Percentiles rank a stretch among this genome's conserved stretches.
Conservation (phyloP, 1,140 invertebrate genomes). For the Tetramorium simillimum region DNA sequence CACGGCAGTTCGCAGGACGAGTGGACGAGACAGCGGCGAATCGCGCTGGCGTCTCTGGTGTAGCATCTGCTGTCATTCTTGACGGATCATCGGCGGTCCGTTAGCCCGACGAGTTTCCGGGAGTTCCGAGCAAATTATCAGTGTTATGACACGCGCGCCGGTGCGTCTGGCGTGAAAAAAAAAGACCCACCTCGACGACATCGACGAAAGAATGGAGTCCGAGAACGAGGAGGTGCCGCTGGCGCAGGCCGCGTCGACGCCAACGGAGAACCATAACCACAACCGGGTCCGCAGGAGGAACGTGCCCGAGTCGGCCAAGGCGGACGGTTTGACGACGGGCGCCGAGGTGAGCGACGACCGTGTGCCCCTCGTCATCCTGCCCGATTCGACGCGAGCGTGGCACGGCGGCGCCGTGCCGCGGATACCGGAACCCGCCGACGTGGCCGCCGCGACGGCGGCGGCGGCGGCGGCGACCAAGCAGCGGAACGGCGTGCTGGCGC, state of each 20-base stretch:
- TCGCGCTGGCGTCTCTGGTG: neutral
- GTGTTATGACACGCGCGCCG: constrained; percentile 39
- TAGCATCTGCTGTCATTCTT: constrained; percentile 48
- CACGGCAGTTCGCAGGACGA: no score
- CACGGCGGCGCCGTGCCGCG: constrained; percentile 71
- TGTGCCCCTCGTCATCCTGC: constrained; percentile 70
- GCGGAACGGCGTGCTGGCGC: constrained; percentile 57
- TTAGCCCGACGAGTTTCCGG: neutral
- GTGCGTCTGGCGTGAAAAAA: constrained; percentile 16
- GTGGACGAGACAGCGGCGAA: neutral
- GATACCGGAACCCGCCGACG: constrained; percentile 70
- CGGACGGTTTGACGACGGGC: constrained; percentile 9
- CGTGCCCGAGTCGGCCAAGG: constrained; percentile 42
- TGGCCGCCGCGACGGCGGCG: constrained; percentile 63
- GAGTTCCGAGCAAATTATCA: constrained; percentile 46
- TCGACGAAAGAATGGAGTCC: constrained; percentile 47
- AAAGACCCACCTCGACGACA: neutral
- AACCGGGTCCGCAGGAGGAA: constrained; percentile 69
- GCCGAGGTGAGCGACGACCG: neutral
- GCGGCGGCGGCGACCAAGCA: constrained; percentile 72
- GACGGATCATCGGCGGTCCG: constrained; percentile 31
- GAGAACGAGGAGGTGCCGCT: constrained; percentile 62
- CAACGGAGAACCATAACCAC: constrained; percentile 61
- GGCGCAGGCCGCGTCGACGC: constrained; percentile 30
- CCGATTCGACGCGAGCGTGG: constrained; percentile 79